Conservation (phyloP, 1,140 invertebrate species). For the Monochamus saltuarius region DNA sequence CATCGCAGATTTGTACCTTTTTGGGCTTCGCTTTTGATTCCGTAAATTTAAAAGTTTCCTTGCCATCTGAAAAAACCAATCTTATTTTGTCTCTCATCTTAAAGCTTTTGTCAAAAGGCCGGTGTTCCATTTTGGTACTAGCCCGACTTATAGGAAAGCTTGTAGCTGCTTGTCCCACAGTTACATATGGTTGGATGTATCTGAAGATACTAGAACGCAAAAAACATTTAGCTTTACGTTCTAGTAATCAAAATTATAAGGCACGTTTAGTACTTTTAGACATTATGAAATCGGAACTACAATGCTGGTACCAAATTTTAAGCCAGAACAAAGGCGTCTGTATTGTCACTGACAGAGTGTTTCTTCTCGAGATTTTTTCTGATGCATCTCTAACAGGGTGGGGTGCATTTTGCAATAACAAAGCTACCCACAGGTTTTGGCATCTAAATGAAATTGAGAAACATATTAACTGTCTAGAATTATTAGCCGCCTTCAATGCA, state of each 20-base stretch:
- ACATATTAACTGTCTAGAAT: slow-evolving; percentile 50
- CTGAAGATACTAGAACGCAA: slow-evolving; percentile 12
- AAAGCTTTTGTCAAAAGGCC: neutral
- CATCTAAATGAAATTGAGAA: slow-evolving; percentile 23
- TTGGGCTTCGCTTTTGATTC: slow-evolving; percentile 20
- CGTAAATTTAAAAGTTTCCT: neutral
- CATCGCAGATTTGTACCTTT: slow-evolving; percentile 13
- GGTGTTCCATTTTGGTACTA: neutral
- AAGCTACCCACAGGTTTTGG: slow-evolving; percentile 39
- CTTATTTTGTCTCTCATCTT: too few relatives aligned
- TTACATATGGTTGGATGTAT: slow-evolving; percentile 18
- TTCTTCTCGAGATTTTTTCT: slow-evolving; percentile 46
- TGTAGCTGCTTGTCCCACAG: neutral
- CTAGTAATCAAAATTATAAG: neutral
- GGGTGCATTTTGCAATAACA: slow-evolving; percentile 40
- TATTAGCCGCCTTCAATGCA: slow-evolving; percentile 31
- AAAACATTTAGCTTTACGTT: slow-evolving; percentile 16
- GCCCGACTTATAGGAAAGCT: slow-evolving; percentile 11
- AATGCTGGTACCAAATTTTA: slow-evolving; percentile 42
- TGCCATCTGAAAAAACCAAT: slow-evolving; percentile 16
- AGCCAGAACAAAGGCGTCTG: slow-evolving; percentile 12
- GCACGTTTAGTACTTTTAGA: neutral
- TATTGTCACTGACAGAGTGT: slow-evolving; percentile 22
- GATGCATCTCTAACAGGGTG: slow-evolving; percentile 48
- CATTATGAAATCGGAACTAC: slow-evolving; percentile 30